Conservation (phyloP, 2,113 vertebrate species). For the Halcyon malimbica region DNA sequence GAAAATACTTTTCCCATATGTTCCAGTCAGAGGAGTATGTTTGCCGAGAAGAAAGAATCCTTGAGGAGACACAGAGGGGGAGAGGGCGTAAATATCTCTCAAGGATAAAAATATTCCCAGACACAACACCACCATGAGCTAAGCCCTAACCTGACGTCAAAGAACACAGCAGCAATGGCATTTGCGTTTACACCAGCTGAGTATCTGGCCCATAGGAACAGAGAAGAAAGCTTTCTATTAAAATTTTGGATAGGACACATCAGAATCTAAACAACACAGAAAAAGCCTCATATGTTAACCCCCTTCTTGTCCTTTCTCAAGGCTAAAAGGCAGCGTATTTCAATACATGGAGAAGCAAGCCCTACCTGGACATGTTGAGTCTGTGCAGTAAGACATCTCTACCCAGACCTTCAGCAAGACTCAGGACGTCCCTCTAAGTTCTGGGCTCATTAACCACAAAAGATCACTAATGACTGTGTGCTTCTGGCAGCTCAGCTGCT, state of each 20-base stretch:
- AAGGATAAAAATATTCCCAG: conserved; percentile 67
- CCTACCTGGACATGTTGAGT: neutral
- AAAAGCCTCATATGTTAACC: neutral
- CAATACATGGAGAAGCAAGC: neutral
- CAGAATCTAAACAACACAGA: conserved; percentile 25
- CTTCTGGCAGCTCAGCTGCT: neutral
- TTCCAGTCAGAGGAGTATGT: conserved; percentile 35
- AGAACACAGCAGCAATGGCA: conserved; percentile 9
- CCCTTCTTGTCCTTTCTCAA: neutral
- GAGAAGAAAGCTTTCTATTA: conserved; percentile 49
- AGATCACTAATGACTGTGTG: neutral
- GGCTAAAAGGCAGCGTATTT: neutral
- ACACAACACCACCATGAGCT: conserved; percentile 56
- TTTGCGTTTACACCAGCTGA: conserved; percentile 54
- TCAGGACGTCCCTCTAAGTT: neutral
- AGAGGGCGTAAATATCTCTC: conserved; percentile 16
- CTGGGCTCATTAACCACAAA: neutral
- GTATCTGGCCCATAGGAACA: conserved; percentile 37
- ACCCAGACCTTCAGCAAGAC: neutral
- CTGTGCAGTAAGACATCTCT: neutral
- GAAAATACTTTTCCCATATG: conserved; percentile 65
- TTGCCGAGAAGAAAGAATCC: conserved; percentile 39
- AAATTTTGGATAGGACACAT: neutral
- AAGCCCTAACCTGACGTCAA: conserved; percentile 49
- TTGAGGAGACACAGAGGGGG: conserved; percentile 13